Percentiles rank a stretch among this genome's conserved stretches.
phyloP scores from a whole-genome alignment of 2,113 vertebrate species.

The Phasianus colchicus region DNA sequence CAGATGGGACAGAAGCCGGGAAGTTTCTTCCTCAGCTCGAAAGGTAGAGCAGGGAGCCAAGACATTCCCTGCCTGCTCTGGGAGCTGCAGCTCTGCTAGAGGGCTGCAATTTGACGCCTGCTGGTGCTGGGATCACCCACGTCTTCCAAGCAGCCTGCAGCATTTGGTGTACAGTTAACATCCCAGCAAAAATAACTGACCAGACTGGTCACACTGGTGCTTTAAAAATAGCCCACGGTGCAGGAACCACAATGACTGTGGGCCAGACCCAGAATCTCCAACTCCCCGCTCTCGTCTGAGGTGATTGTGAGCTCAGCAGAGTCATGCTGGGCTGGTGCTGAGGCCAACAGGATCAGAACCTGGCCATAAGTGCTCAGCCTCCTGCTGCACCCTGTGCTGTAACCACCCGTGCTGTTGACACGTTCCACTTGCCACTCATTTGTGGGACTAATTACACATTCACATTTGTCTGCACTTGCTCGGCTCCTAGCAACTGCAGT shows the following conservation, averaged over 20 bases:
- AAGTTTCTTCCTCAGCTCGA: slow-evolving; percentile 55
- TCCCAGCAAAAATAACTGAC: background rate
- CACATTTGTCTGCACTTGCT: slow-evolving; percentile 71
- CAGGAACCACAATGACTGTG: background rate
- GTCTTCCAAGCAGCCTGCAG: slow-evolving; percentile 26
- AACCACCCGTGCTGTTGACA: slow-evolving; percentile 61
- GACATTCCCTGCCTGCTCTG: slow-evolving; percentile 55
- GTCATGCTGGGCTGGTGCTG: background rate
- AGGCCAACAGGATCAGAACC: slow-evolving; percentile 28
- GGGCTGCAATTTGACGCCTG: background rate
- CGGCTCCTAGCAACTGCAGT: slow-evolving; percentile 75
- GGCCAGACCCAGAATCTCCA: background rate
- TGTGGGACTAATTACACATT: slow-evolving; percentile 74
- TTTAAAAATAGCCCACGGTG: slow-evolving; percentile 30
- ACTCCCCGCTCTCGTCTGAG: background rate
- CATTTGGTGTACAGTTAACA: background rate
- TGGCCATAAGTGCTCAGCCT: slow-evolving; percentile 34
- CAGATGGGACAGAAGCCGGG: slow-evolving; percentile 59
- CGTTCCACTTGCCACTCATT: slow-evolving; percentile 71
- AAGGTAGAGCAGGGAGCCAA: slow-evolving; percentile 53
- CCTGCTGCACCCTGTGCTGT: slow-evolving; percentile 24
- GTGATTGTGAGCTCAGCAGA: background rate
- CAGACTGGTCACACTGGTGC: background rate
- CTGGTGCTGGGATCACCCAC: slow-evolving; percentile 15
- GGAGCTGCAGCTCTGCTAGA: slow-evolving; percentile 40